A percentile compares a stretch with the other conserved stretches of the same genome.
Conservation (phyloP, 2,797 vertebrate genomes). For the Manis javanica region DNA sequence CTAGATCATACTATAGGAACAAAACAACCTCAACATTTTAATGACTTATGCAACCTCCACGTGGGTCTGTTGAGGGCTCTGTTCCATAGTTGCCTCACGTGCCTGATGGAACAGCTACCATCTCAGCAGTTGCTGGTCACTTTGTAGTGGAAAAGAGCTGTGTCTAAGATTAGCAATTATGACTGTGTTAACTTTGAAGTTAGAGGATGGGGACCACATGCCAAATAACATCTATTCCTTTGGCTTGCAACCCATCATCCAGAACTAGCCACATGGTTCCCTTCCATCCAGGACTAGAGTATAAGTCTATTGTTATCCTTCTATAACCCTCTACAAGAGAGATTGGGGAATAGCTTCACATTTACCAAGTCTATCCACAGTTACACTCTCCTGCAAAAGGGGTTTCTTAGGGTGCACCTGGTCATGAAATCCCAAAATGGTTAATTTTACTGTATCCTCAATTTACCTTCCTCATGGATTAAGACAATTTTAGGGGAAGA, state of each 20-base stretch:
- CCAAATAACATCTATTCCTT: background rate
- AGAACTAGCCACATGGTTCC: background rate
- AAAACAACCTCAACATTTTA: background rate
- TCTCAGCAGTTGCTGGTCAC: background rate
- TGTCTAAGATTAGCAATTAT: background rate
- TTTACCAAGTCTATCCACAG: background rate
- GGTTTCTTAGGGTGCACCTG: background rate
- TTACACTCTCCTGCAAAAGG: background rate
- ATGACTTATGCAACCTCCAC: background rate
- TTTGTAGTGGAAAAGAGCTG: background rate
- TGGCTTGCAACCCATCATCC: background rate
- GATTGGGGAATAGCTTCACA: background rate
- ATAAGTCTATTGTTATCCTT: background rate
- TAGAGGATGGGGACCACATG: too few species aligned
- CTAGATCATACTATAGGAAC: background rate
- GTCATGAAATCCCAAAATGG: background rate
- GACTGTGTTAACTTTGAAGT: background rate
- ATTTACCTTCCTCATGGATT: background rate
- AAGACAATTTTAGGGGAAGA: background rate
- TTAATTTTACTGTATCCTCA: background rate
- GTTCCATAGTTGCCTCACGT: background rate
- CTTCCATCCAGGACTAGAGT: background rate
- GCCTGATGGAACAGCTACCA: background rate
- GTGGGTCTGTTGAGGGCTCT: background rate
- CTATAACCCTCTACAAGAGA: background rate